phyloP scores from a whole-genome alignment of 2,888 invertebrate genomes.

The Volucella bombylans region DNA sequence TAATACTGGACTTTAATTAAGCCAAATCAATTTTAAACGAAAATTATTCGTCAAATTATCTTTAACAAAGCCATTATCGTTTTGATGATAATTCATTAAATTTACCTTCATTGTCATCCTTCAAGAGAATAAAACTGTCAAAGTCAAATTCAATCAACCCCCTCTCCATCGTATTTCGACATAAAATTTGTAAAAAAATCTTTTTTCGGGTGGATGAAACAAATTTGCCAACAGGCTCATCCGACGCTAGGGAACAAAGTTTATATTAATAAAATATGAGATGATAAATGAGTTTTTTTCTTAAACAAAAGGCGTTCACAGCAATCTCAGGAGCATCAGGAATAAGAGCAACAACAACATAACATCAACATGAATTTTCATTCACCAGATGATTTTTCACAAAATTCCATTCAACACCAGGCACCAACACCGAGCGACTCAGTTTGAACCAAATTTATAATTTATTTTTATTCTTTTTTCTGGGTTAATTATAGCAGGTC shows the following conservation, averaged over 20 bases:
- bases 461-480: slow-evolving; percentile 42
- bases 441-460: slow-evolving; percentile 51
- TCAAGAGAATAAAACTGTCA: background rate
- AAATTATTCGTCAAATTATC: slow-evolving; percentile 10
- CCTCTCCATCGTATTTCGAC: background rate
- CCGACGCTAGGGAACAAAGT: slow-evolving; percentile 9
- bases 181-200: slow-evolving; percentile 9
- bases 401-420: slow-evolving; percentile 25
- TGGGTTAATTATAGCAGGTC: slow-evolving; percentile 62
- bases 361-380: slow-evolving; percentile 30
- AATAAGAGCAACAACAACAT: background rate
- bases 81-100: slow-evolving; percentile 29
- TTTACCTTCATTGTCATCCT: slow-evolving; percentile 2
- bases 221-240: slow-evolving; percentile 43
- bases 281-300: slow-evolving; percentile 52
- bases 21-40: background rate
- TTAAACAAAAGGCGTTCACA: slow-evolving; percentile 4
- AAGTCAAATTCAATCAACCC: background rate
- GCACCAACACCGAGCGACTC: background rate
- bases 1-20: slow-evolving; percentile 1
- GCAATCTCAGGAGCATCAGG: background rate
- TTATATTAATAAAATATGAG: slow-evolving; percentile 53
- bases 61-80: slow-evolving; percentile 16
- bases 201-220: slow-evolving; percentile 9
- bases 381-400: slow-evolving; percentile 33